Evolutionary conservation across 2,113 vertebrate genomes (phyloP).

Genomic region (Salvator merianae): DNA sequence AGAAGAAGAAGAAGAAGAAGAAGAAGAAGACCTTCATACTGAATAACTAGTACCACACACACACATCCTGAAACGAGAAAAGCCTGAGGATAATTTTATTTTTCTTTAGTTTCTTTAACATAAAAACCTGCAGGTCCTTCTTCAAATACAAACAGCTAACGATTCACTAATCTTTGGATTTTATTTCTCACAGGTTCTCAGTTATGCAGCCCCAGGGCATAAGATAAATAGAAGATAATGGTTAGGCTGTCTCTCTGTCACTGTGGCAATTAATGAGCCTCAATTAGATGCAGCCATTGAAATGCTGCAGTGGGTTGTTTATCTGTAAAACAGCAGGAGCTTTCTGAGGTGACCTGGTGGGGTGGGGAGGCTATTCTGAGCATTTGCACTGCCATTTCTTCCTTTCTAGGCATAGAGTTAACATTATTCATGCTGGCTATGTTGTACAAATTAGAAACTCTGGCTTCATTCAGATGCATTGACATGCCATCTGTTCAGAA

Average conservation of each 20-base stretch:
- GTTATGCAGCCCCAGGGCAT: conserved; percentile 8
- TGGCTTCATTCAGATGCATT: not conserved
- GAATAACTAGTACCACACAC: not conserved
- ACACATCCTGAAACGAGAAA: not conserved
- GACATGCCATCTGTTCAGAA: not conserved
- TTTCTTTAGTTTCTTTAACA: not conserved
- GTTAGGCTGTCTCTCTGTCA: not conserved
- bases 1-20: no score
- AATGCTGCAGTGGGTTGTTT: not conserved
- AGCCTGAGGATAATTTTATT: no score
- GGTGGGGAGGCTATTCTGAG: not conserved
- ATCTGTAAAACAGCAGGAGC: not conserved
- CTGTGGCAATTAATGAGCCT: conserved; percentile 16
- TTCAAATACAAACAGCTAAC: not conserved
- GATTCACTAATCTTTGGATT: conserved; percentile 8
- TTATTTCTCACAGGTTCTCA: conserved; percentile 2
- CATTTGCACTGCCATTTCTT: not conserved
- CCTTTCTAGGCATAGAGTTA: no score
- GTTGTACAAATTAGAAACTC: not conserved
- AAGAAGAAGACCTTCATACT: no score
- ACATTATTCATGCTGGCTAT: no score
- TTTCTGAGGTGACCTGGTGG: not conserved
- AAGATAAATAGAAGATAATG: not conserved
- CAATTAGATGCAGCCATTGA: conserved; percentile 1
- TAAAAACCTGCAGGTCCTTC: not conserved